A percentile compares a stretch with the other conserved stretches of the same genome.
Evolutionary conservation across 2,888 invertebrate species (phyloP).

Genomic region (Polyommatus iphigenia): DNA sequence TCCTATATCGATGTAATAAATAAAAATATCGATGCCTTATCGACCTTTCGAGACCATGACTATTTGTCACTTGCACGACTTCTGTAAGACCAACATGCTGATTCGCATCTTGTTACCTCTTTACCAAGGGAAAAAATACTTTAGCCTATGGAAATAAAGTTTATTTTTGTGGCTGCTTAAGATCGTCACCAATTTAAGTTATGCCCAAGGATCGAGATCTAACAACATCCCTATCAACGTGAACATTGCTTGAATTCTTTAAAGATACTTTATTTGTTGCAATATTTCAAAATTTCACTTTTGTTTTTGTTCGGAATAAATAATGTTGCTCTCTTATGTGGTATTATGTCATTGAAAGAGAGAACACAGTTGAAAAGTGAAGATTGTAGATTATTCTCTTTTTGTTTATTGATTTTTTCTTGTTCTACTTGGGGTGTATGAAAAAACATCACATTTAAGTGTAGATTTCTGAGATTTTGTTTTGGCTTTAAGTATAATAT

Average conservation of each 20-base stretch:
- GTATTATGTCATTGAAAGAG: neutral
- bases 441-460: too few relatives aligned
- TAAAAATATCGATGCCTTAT: slow-evolving; percentile 40
- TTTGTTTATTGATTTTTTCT: neutral
- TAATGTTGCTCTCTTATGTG: slow-evolving; percentile 1
- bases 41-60: slow-evolving; percentile 71
- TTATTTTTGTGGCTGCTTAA: neutral
- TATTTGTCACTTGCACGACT: slow-evolving; percentile 79
- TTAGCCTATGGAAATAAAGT: neutral
- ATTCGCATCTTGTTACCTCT: slow-evolving; percentile 59
- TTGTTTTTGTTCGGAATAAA: slow-evolving; percentile 16
- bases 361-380: neutral
- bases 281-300: slow-evolving; percentile 17
- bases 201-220: slow-evolving; percentile 65
- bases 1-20: slow-evolving; percentile 16
- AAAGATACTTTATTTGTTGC: slow-evolving; percentile 6
- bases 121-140: neutral
- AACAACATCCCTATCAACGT: slow-evolving; percentile 72
- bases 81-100: slow-evolving; percentile 74
- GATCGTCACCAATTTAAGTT: slow-evolving; percentile 22
- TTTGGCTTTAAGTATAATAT: too few relatives aligned
- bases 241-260: slow-evolving; percentile 64
- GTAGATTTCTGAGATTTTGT: too few relatives aligned
- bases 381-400: neutral
- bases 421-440: neutral